Evolutionary conservation across 2,113 vertebrate species (phyloP).

Genomic region (Oceanodroma tethys): DNA sequence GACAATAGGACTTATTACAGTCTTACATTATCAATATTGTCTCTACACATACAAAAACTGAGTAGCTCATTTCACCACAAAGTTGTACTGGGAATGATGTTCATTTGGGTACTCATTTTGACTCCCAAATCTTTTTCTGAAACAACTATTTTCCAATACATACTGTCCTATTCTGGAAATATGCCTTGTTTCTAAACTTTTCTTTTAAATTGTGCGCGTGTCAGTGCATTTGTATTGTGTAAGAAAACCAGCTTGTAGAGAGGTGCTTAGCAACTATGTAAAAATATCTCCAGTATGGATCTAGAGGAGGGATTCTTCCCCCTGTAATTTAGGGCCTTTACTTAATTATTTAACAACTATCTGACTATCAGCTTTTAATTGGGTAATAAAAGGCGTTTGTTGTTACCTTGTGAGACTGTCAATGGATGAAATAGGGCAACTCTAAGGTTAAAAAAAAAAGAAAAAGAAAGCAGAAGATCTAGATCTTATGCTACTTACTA

Average conservation of each 20-base stretch:
- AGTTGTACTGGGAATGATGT: not conserved
- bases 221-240: not conserved
- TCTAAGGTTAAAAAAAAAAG: not conserved
- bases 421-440: not conserved
- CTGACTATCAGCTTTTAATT: constrained; percentile 22
- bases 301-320: not conserved
- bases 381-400: constrained; percentile 51
- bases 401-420: constrained; percentile 15
- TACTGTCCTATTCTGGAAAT: not conserved
- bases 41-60: not conserved
- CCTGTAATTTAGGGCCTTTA: not conserved
- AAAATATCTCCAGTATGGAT: not conserved
- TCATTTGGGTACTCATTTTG: not conserved
- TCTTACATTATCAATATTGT: not conserved
- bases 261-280: not conserved
- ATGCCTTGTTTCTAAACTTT: not conserved
- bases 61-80: not conserved
- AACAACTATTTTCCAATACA: not conserved
- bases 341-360: constrained; percentile 18
- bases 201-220: not conserved
- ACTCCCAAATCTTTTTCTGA: not conserved
- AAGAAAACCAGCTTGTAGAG: not conserved
- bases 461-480: not conserved
- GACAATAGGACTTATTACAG: not conserved
- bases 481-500: not conserved